Percentiles rank a stretch among this genome's conserved stretches.
phyloP scores from a whole-genome alignment of 2,888 invertebrate genomes.

The Drosophila dives region DNA sequence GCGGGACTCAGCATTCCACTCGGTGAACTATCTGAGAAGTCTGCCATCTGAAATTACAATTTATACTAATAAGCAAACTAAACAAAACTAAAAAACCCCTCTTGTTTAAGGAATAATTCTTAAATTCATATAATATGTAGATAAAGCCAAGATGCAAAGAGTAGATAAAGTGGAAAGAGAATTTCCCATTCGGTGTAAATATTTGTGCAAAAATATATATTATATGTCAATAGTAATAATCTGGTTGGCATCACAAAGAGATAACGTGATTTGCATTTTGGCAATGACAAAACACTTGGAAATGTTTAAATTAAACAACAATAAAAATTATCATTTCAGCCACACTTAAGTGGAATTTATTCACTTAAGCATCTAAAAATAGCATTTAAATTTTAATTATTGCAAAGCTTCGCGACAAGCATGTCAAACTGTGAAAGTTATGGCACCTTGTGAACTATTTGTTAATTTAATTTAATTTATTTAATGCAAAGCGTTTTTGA shows the following conservation, averaged over 20 bases:
- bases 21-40: conserved; percentile 85
- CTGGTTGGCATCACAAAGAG: conserved; percentile 1
- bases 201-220: not conserved
- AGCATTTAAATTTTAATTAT: conserved; percentile 6
- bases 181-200: not conserved
- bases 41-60: conserved; percentile 82
- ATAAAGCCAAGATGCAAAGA: not conserved
- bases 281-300: conserved; percentile 2
- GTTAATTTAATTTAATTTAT: not conserved
- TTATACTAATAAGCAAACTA: not conserved
- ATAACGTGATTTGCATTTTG: conserved; percentile 32
- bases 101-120: not conserved
- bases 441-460: conserved; percentile 17
- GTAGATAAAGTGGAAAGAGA: not conserved
- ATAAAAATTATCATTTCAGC: conserved; percentile 9
- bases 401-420: not conserved
- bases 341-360: conserved; percentile 18
- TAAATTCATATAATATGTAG: not conserved
- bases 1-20: conserved; percentile 85
- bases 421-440: conserved; percentile 4
- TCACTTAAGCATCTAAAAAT: conserved; percentile 1
- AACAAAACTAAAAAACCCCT: not conserved
- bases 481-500: conserved; percentile 30
- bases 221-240: conserved; percentile 11
- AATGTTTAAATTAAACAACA: conserved; percentile 17